Conservation (phyloP, 1,140 invertebrate species). For the Meloidogyne floridensis region DNA sequence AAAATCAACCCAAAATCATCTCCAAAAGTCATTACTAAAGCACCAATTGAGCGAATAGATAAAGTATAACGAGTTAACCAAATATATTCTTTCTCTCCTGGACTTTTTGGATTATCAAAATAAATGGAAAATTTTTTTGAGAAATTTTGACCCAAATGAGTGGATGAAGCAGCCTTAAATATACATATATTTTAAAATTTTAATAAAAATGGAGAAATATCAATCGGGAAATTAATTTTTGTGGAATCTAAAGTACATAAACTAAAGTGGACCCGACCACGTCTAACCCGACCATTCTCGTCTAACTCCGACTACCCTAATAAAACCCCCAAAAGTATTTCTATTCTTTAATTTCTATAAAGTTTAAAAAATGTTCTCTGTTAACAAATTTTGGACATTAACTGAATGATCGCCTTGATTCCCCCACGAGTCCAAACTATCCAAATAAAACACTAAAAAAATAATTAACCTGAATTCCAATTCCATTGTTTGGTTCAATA, state of each 20-base stretch:
- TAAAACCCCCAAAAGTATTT: no score
- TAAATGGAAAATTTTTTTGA: conserved; percentile 98
- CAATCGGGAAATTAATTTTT: neutral
- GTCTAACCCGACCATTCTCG: no score
- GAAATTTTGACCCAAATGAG: conserved; percentile 97
- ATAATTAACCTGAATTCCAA: conserved; percentile 79
- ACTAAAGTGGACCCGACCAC: no score
- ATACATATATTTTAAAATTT: neutral
- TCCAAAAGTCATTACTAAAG: conserved; percentile 93
- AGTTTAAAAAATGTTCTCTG: no score
- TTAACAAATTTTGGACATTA: no score
- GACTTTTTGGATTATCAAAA: conserved; percentile 85
- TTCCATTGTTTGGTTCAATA: conserved; percentile 87
- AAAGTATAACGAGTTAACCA: conserved; percentile 98
- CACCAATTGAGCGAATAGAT: conserved; percentile 89
- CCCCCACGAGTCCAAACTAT: no score
- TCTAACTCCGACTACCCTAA: no score
- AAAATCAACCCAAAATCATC: conserved; percentile 94
- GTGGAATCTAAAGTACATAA: no score
- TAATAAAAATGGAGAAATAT: neutral
- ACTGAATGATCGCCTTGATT: no score
- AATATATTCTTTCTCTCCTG: conserved; percentile 71
- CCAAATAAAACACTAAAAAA: neutral
- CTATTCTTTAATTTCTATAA: no score
- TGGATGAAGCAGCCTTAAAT: conserved; percentile 85